Conservation (phyloP, 1,140 invertebrate genomes). For the Drosophila subobscura region DNA sequence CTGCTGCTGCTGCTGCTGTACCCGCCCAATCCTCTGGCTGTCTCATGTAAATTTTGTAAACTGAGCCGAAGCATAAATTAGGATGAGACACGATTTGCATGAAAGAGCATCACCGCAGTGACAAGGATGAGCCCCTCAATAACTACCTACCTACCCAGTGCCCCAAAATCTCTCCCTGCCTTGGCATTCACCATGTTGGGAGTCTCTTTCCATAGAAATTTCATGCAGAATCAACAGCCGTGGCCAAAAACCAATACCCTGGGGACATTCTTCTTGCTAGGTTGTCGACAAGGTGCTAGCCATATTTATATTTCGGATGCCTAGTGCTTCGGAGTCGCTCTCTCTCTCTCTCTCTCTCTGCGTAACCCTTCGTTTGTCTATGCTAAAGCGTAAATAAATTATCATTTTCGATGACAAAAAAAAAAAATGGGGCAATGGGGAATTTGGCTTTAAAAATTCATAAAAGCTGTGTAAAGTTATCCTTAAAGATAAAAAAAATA, state of each 20-base stretch:
- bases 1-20: not conserved
- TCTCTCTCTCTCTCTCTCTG: too few species aligned
- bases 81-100: slow-evolving; percentile 68
- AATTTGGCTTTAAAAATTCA: too few species aligned
- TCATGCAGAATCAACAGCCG: slow-evolving; percentile 46
- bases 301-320: slow-evolving; percentile 27
- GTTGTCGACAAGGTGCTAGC: slow-evolving; percentile 24
- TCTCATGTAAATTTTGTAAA: slow-evolving; percentile 67
- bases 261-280: not conserved
- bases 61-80: slow-evolving; percentile 79
- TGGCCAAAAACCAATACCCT: slow-evolving; percentile 2
- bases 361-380: too few species aligned
- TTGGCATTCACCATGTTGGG: not conserved
- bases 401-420: too few species aligned
- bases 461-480: too few species aligned
- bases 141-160: not conserved
- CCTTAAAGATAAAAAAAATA: too few species aligned
- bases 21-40: not conserved
- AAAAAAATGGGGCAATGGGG: too few species aligned
- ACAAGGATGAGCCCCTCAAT: slow-evolving; percentile 24
- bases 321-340: not conserved
- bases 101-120: slow-evolving; percentile 43
- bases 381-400: too few species aligned
- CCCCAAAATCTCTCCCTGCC: not conserved
- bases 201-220: slow-evolving; percentile 40